Evolutionary conservation across 2,888 invertebrate species (phyloP).

Genomic region (Melinaea menophilus): DNA sequence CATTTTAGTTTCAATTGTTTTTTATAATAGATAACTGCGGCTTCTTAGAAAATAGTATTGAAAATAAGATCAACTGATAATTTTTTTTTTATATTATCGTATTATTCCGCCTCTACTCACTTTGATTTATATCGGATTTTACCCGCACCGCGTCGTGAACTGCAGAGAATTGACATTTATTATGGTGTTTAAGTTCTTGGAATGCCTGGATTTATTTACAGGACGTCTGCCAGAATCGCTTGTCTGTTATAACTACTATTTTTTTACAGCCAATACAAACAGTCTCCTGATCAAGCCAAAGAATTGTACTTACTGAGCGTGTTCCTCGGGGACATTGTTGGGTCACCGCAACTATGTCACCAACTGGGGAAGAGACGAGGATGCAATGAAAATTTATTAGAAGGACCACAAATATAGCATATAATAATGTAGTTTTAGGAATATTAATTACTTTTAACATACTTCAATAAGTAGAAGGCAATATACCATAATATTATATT

Average conservation of each 20-base stretch:
- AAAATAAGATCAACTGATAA: no score
- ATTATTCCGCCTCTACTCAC: no score
- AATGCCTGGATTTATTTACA: no score
- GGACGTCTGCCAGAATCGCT: no score
- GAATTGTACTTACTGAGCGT: constrained; percentile 91
- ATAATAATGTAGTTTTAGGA: not conserved
- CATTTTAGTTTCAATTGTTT: not conserved
- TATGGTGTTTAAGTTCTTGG: no score
- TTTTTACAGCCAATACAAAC: constrained; percentile 85
- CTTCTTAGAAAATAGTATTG: not conserved
- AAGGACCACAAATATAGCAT: constrained; percentile 10
- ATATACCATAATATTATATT: no score
- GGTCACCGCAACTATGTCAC: constrained; percentile 87
- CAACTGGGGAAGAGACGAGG: constrained; percentile 83
- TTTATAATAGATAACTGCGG: not conserved
- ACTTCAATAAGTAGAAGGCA: no score
- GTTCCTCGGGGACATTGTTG: constrained; percentile 90
- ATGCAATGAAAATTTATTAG: constrained; percentile 52
- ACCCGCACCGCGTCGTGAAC: no score
- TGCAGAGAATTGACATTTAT: no score
- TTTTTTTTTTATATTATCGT: no score
- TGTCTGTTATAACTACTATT: constrained; percentile 16
- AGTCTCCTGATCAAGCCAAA: constrained; percentile 84
- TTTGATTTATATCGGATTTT: no score
- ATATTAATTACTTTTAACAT: not conserved